Evolutionary conservation across 1,140 invertebrate genomes (phyloP).

Genomic region (Danaus melanippus): DNA sequence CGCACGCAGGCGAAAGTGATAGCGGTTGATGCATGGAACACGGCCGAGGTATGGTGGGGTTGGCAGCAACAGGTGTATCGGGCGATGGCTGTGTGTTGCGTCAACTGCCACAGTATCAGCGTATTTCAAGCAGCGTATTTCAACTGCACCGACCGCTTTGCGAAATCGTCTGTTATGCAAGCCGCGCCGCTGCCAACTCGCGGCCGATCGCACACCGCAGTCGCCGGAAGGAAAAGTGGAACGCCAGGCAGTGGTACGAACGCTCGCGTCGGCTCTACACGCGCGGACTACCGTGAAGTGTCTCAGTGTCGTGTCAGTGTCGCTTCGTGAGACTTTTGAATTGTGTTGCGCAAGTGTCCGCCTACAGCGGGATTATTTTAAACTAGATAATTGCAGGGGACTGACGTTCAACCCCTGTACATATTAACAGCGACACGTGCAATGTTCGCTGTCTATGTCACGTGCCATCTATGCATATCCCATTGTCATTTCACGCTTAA

Average conservation of each 20-base stretch:
- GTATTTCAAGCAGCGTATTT: conserved; percentile 59
- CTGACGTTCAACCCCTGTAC: conserved; percentile 36
- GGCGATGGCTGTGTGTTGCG: conserved; percentile 33
- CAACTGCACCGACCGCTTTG: conserved; percentile 59
- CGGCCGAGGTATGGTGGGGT: conserved; percentile 36
- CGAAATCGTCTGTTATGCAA: conserved; percentile 67
- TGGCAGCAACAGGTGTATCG: conserved; percentile 31
- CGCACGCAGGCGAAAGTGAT: conserved; percentile 54
- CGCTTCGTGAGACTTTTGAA: conserved; percentile 61
- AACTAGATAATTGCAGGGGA: conserved; percentile 49
- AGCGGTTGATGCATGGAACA: conserved; percentile 40
- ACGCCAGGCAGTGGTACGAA: conserved; percentile 63
- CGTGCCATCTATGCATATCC: conserved; percentile 22
- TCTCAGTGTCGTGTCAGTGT: conserved; percentile 62
- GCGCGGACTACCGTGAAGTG: conserved; percentile 57
- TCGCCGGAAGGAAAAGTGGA: conserved; percentile 70
- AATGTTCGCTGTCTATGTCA: conserved; percentile 22
- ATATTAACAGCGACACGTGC: conserved; percentile 32
- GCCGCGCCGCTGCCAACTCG: conserved; percentile 65
- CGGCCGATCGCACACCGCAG: conserved; percentile 46
- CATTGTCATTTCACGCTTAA: conserved; percentile 29
- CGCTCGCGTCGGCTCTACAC: conserved; percentile 62
- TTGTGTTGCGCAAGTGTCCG: conserved; percentile 64
- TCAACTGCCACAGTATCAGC: conserved; percentile 30
- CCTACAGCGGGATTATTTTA: conserved; percentile 66